Evolutionary conservation across 37 sponge, comb jelly and placozoan genomes (phyloP).

Genomic region (Beroe forskalii): DNA sequence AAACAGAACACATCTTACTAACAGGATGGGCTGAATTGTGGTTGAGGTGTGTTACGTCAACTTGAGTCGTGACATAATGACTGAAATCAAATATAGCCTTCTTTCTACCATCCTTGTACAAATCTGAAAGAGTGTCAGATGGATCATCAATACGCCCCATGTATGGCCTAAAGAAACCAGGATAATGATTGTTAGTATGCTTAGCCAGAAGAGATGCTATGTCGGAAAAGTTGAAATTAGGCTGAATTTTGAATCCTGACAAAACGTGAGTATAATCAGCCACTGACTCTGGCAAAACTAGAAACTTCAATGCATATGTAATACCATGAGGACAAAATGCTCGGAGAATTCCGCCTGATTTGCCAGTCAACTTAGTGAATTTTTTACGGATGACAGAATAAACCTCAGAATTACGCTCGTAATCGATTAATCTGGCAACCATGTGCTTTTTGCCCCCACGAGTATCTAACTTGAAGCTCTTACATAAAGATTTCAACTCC

Average conservation of each 20-base stretch:
- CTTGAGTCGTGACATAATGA: neutral
- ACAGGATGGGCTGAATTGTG: slow-evolving; percentile 2
- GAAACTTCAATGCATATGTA: neutral
- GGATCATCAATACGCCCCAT: neutral
- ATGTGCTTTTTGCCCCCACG: neutral
- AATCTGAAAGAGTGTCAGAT: too few relatives aligned
- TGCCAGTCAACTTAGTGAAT: neutral
- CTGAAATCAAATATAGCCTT: neutral
- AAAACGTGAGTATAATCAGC: too few relatives aligned
- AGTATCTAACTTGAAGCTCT: neutral
- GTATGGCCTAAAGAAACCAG: neutral
- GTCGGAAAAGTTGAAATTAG: neutral
- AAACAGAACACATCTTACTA: neutral
- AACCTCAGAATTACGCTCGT: neutral
- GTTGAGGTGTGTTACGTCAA: neutral
- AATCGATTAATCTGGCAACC: neutral
- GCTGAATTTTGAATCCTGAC: neutral
- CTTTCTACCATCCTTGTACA: neutral
- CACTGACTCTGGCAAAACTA: neutral
- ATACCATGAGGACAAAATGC: neutral
- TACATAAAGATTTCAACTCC: neutral
- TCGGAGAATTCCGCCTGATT: neutral
- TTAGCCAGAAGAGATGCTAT: neutral
- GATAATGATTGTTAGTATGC: neutral
- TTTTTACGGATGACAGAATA: slow-evolving; percentile 9